Evolutionary conservation across 2,888 invertebrate genomes (phyloP), one percentile per base, ranked within the genome.

Genomic region (Clunio marinus): DNA sequence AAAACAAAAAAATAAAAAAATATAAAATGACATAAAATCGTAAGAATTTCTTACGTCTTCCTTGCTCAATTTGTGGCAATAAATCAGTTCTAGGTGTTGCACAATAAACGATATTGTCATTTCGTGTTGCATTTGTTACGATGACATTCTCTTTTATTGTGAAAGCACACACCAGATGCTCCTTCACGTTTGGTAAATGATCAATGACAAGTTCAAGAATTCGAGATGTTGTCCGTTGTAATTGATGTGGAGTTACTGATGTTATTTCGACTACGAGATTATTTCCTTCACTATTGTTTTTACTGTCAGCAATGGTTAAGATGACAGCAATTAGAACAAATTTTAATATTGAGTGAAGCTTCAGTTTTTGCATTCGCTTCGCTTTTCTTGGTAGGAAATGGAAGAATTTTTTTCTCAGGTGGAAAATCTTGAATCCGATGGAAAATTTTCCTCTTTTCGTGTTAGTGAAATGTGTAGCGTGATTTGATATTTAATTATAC

Each of bases 121-220:
- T 92, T 74, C 93, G 86, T 60, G 92, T 92, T 17, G 95, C 95
- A 78, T 94, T 93, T 25, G 94, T 95, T 72, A 90, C 89, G 71
- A 95, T 83, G 10, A 69, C 68, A 80, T 93, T 93, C 76, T 93
- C 93, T 77, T 92, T 84, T 70, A 92, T 93, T 70, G 93, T 90
- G 81, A 96, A 97, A 70, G 94, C 95, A 81, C 97, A 97, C 72
- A 92, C 84, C 76, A 96, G 91, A 78, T 91, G 89, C 71, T 94
- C 95, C 72, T 88, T 87, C 67, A 95, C 83, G 69, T 90, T 91
- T 69, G 97, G 97, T 75, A 98, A 85, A 81, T 98, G 96, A 81
- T 97, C 96, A 74, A 98, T 95, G 71, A 90, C 88, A 75, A 98
- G 84, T 79, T 93, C 92, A 79, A 97, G 82, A 86, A 94, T 95